Evolutionary conservation across 2,797 vertebrate genomes (phyloP).

Genomic region (Xiphorhynchus erythropygius): DNA sequence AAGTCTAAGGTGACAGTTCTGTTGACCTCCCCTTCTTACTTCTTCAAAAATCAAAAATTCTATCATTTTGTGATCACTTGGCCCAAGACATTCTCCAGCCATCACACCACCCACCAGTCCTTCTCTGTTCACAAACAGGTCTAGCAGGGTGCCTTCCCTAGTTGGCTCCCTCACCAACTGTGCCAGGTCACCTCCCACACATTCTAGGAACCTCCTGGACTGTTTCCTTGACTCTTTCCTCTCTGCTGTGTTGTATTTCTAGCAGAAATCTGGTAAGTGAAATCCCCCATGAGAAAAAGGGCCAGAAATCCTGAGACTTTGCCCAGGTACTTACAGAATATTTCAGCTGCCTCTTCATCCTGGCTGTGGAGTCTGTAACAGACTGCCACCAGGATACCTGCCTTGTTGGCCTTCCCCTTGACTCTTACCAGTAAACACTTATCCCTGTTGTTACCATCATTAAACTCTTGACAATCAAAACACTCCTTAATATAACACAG

Average conservation of each 20-base stretch:
- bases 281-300: background rate
- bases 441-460: background rate
- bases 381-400: background rate
- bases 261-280: background rate
- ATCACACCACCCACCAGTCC: background rate
- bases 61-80: background rate
- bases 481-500: background rate
- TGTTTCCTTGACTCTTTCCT: background rate
- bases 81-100: background rate
- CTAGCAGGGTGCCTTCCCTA: background rate
- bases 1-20: background rate
- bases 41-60: background rate
- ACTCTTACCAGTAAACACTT: background rate
- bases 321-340: background rate
- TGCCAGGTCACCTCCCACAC: background rate
- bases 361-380: background rate
- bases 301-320: background rate
- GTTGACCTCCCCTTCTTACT: background rate
- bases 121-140: background rate
- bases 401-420: background rate
- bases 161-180: background rate
- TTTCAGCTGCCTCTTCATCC: background rate
- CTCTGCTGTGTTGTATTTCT: background rate
- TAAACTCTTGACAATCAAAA: background rate
- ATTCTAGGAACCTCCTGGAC: background rate